Evolutionary conservation across 2,888 invertebrate species (phyloP).

Genomic region (Sialis lutaria): DNA sequence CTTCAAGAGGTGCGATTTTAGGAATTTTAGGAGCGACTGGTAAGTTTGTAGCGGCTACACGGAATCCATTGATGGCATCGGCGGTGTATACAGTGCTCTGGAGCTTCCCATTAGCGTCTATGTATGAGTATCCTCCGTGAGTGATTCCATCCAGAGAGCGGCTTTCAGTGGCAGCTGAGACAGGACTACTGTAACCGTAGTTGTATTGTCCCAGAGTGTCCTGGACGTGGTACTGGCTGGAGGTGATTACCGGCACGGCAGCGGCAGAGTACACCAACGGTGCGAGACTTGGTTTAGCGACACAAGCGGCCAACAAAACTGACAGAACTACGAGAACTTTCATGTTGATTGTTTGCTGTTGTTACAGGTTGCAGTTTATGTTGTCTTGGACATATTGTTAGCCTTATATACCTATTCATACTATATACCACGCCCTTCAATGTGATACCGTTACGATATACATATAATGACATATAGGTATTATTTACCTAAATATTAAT

Average conservation of each 20-base stretch:
- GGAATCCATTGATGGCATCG: slow-evolving; percentile 42
- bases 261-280: slow-evolving; percentile 2
- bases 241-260: not conserved
- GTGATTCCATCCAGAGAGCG: slow-evolving; percentile 41
- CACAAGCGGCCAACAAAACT: not conserved
- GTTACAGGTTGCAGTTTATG: too few relatives aligned
- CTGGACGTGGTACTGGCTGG: slow-evolving; percentile 29
- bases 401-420: too few relatives aligned
- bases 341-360: not conserved
- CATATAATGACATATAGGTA: too few relatives aligned
- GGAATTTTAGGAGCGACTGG: slow-evolving; percentile 25
- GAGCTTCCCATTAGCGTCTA: slow-evolving; percentile 44
- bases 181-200: slow-evolving; percentile 44
- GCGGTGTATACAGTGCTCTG: slow-evolving; percentile 47
- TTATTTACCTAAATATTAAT: too few relatives aligned
- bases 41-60: slow-evolving; percentile 45
- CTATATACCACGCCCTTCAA: too few relatives aligned
- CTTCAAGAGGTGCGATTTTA: slow-evolving; percentile 4
- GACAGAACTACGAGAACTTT: not conserved
- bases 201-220: slow-evolving; percentile 34
- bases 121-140: slow-evolving; percentile 47
- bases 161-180: slow-evolving; percentile 43
- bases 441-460: too few relatives aligned
- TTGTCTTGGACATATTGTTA: too few relatives aligned
- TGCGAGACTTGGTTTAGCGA: not conserved